A percentile compares a stretch with the other conserved stretches of the same genome.
These are phyloP conservation scores for Rafetus swinhoei DNA, from an alignment of 2,113 vertebrate genomes.

Conservation along the genomic window DNA sequence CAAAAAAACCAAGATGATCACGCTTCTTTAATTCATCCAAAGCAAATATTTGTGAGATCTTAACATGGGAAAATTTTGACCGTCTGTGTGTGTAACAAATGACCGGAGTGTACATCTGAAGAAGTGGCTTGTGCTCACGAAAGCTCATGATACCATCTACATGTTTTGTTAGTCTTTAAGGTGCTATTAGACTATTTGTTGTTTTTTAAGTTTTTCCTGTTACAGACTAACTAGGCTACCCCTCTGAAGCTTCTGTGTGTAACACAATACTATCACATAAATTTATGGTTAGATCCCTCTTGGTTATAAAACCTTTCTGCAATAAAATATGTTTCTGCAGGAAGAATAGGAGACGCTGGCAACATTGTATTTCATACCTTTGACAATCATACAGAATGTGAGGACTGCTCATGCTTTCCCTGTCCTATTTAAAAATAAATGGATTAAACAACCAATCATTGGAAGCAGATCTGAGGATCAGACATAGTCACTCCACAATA, in stretches of 20 bases:
- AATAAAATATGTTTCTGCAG: background rate
- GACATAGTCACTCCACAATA: constrained; percentile 7
- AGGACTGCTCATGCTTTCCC: background rate
- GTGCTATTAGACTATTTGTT: no score
- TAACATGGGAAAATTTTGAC: background rate
- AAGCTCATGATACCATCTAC: no score
- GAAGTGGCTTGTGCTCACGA: no score
- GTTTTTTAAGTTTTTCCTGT: no score
- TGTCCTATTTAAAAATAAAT: background rate
- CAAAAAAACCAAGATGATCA: background rate
- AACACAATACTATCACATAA: background rate
- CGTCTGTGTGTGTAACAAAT: background rate
- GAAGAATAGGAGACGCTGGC: background rate
- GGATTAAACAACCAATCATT: background rate
- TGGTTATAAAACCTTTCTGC: background rate
- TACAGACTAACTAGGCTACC: no score
- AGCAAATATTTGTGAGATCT: background rate
- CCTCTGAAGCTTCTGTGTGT: background rate
- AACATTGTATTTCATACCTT: background rate
- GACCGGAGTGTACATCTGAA: no score
- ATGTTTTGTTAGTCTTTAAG: no score
- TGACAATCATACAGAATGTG: background rate
- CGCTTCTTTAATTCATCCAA: background rate
- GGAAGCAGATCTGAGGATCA: background rate
- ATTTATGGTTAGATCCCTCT: background rate